Percentiles rank a stretch among this genome's conserved stretches.
These are phyloP conservation scores for Zaprionus camerounensis DNA, from an alignment of 1,140 invertebrate species.

Conservation along the genomic window DNA sequence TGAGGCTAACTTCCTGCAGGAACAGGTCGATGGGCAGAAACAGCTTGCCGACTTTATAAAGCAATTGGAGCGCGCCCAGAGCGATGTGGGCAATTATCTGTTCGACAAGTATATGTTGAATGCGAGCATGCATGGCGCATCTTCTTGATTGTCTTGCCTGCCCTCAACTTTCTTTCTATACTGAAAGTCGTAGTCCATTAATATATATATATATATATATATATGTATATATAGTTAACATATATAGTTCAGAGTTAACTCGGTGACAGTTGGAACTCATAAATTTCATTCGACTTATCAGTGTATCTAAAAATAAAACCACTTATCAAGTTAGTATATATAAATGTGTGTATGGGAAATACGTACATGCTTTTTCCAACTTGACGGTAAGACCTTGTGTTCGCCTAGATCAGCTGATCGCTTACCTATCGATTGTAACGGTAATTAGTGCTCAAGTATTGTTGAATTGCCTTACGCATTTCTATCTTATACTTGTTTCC, in stretches of 20 bases:
- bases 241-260: not conserved
- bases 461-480: not conserved
- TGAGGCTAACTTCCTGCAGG: constrained; percentile 89
- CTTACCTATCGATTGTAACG: not conserved
- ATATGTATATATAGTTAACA: too few relatives aligned
- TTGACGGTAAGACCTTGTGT: not conserved
- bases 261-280: constrained; percentile 9
- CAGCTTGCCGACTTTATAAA: constrained; percentile 89
- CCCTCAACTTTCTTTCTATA: not conserved
- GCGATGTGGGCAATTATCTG: constrained; percentile 90
- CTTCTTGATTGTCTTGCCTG: not conserved
- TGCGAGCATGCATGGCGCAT: constrained; percentile 38
- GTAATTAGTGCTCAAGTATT: not conserved
- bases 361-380: not conserved
- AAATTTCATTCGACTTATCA: constrained; percentile 44
- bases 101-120: constrained; percentile 87
- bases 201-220: too few relatives aligned
- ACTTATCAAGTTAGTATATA: constrained; percentile 58
- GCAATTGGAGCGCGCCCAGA: constrained; percentile 89
- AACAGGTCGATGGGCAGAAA: constrained; percentile 92
- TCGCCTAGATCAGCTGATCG: constrained; percentile 3
- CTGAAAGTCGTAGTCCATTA: not conserved
- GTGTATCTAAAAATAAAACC: constrained; percentile 61
- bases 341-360: not conserved
- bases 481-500: too few relatives aligned